Evolutionary conservation across 2,797 vertebrate species (phyloP).

Genomic region (Syngnathus acus): DNA sequence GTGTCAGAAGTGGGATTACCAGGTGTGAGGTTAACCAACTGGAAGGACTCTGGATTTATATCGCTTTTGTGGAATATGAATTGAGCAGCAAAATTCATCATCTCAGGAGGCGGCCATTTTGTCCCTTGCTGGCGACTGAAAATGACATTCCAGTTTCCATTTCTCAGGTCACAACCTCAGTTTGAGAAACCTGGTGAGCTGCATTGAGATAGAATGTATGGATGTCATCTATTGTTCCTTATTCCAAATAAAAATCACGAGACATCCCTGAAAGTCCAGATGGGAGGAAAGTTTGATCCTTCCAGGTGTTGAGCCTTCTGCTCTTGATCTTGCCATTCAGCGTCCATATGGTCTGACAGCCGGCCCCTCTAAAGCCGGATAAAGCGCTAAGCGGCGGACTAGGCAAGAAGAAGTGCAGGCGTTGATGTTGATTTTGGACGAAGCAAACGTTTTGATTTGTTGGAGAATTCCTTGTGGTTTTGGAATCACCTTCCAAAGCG

Average conservation of each 20-base stretch:
- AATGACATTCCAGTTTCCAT: too few relatives aligned
- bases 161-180: too few relatives aligned
- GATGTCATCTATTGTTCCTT: background rate
- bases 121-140: too few relatives aligned
- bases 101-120: too few relatives aligned
- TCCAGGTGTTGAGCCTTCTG: slow-evolving; percentile 47
- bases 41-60: background rate
- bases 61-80: too few relatives aligned
- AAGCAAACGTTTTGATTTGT: background rate
- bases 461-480: background rate
- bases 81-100: too few relatives aligned
- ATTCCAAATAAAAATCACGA: background rate
- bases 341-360: slow-evolving; percentile 54
- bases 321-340: slow-evolving; percentile 31
- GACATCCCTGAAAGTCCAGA: slow-evolving; percentile 29
- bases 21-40: background rate
- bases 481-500: background rate
- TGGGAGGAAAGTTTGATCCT: slow-evolving; percentile 44
- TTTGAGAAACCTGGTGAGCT: too few relatives aligned
- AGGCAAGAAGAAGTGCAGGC: slow-evolving; percentile 1
- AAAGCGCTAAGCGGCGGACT: slow-evolving; percentile 25
- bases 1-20: background rate
- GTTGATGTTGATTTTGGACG: background rate
- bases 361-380: slow-evolving; percentile 41
- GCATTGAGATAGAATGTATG: too few relatives aligned